These are phyloP conservation scores for Notarius quadriscutis DNA, from an alignment of 2,113 vertebrate species.

Conservation along the genomic window DNA sequence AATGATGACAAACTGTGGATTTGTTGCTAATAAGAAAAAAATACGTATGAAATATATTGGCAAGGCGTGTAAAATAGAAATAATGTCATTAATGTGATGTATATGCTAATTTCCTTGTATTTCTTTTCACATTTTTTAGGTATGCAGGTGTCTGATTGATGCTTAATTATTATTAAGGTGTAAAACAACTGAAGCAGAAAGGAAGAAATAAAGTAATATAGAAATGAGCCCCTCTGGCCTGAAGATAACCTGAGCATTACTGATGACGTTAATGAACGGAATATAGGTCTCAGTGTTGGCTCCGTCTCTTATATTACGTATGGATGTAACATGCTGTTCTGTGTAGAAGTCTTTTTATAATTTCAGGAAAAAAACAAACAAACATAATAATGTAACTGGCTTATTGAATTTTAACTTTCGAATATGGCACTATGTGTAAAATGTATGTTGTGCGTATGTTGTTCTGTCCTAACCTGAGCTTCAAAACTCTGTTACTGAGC, in stretches of 20 bases:
- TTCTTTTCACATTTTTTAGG: background rate
- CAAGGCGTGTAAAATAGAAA: background rate
- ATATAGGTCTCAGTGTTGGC: background rate
- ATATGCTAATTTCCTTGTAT: background rate
- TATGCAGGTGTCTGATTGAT: background rate
- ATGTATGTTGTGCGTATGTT: background rate
- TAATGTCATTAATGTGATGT: background rate
- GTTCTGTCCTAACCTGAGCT: background rate
- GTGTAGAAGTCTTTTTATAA: background rate
- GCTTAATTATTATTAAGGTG: background rate
- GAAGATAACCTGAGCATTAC: slow-evolving; percentile 5
- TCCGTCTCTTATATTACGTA: background rate
- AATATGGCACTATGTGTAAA: background rate
- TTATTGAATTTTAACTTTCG: background rate
- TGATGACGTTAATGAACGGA: background rate
- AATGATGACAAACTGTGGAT: background rate
- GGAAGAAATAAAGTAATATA: background rate
- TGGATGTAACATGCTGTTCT: background rate
- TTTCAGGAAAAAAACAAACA: background rate
- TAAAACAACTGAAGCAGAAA: background rate
- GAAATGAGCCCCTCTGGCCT: background rate
- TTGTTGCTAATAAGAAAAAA: background rate
- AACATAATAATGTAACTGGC: background rate
- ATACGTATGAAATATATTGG: background rate
- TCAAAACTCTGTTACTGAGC: background rate